Conservation (phyloP, 2,797 vertebrate genomes). For the Oreortyx pictus region DNA sequence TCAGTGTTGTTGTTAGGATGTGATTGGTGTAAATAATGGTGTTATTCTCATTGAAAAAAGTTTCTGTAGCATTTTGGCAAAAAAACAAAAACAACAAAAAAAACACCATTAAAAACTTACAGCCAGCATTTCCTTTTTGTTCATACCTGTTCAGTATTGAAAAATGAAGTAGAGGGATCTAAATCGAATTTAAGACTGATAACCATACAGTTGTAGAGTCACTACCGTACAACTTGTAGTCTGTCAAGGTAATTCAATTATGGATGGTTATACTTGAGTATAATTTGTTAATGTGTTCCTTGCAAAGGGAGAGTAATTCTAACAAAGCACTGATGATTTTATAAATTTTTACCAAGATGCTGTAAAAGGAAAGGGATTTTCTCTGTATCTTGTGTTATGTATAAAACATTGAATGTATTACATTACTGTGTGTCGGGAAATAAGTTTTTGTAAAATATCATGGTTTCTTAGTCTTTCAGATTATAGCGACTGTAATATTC, state of each 20-base stretch:
- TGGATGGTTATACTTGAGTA: conserved; percentile 74
- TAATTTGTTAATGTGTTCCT: conserved; percentile 75
- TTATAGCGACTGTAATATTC: neutral
- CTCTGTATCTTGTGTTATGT: conserved; percentile 66
- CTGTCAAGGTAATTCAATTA: conserved; percentile 77
- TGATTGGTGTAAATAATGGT: neutral
- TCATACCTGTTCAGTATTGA: conserved; percentile 36
- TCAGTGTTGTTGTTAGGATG: neutral
- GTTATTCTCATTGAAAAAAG: neutral
- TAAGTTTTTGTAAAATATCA: neutral
- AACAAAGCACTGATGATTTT: conserved; percentile 63
- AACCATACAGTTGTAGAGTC: conserved; percentile 23
- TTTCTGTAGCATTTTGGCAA: neutral
- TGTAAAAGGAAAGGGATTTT: conserved; percentile 72
- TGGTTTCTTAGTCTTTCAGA: neutral
- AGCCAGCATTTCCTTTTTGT: conserved; percentile 40
- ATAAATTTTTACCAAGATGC: conserved; percentile 66
- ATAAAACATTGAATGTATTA: conserved; percentile 9
- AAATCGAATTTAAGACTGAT: conserved; percentile 65
- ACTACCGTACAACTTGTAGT: conserved; percentile 67
- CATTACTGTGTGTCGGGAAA: neutral
- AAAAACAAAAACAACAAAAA: too few relatives aligned
- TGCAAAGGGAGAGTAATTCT: conserved; percentile 66
- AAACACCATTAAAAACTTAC: conserved; percentile 1
- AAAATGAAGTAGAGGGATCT: conserved; percentile 54